Conservation (phyloP, 2,113 vertebrate genomes). For the Suncus etruscus region DNA sequence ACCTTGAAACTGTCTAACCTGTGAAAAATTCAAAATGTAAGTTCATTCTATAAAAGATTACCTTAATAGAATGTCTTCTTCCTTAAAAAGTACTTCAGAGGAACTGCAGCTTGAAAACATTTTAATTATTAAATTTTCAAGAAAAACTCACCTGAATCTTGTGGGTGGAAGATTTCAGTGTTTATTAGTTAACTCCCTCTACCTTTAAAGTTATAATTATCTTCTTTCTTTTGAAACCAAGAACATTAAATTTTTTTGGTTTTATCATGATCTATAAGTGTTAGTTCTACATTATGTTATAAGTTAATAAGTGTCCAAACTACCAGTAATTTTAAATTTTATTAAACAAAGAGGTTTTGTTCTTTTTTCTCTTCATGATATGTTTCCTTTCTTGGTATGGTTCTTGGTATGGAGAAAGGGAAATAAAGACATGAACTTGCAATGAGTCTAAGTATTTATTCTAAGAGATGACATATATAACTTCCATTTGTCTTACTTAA, state of each 20-base stretch:
- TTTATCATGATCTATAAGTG: slow-evolving; percentile 50
- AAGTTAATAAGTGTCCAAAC: neutral
- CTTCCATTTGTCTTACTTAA: neutral
- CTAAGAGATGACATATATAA: neutral
- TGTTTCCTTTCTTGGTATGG: neutral
- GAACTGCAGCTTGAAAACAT: slow-evolving; percentile 20
- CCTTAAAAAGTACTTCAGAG: slow-evolving; percentile 49
- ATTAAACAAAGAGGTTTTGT: neutral
- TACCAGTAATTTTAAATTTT: neutral
- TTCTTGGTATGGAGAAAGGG: neutral
- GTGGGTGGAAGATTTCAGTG: neutral
- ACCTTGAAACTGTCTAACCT: slow-evolving; percentile 76
- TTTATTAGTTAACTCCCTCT: slow-evolving; percentile 30
- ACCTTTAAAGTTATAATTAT: slow-evolving; percentile 53
- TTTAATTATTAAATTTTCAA: slow-evolving; percentile 65
- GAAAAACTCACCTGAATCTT: slow-evolving; percentile 47
- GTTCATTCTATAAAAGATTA: slow-evolving; percentile 68
- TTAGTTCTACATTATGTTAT: slow-evolving; percentile 30
- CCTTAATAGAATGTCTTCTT: slow-evolving; percentile 53
- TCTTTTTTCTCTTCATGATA: neutral
- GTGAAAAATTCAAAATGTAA: slow-evolving; percentile 64
- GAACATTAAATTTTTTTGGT: slow-evolving; percentile 41
- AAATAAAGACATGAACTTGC: neutral
- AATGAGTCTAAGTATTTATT: neutral
- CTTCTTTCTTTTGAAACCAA: slow-evolving; percentile 63